Conservation (phyloP, 2,113 vertebrate genomes). For the Glaucidium brasilianum region DNA sequence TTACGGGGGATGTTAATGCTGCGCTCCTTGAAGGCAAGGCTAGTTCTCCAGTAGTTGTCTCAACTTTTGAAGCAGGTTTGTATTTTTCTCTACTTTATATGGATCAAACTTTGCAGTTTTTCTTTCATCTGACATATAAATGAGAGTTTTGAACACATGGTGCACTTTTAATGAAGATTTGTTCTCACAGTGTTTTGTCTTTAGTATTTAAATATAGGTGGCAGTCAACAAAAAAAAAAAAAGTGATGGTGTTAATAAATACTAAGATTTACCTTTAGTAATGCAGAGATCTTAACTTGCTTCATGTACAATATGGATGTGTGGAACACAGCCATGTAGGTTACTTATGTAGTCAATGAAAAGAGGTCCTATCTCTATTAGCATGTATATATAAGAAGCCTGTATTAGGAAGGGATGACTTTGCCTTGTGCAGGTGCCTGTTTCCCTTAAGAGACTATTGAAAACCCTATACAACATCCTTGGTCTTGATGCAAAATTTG, state of each 20-base stretch:
- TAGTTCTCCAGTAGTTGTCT: conserved; percentile 75
- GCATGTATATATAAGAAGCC: neutral
- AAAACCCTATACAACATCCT: neutral
- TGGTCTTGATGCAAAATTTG: neutral
- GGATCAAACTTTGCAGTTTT: neutral
- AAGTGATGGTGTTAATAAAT: neutral
- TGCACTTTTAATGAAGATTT: neutral
- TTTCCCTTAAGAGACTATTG: neutral
- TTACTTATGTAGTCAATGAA: neutral
- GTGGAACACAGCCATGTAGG: neutral
- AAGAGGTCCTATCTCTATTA: neutral
- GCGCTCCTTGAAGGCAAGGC: conserved; percentile 81
- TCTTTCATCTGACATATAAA: neutral
- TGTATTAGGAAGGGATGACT: neutral
- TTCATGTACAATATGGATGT: neutral
- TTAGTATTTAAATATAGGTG: neutral
- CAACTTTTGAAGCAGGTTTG: conserved; percentile 90
- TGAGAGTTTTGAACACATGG: neutral
- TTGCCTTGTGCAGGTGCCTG: neutral
- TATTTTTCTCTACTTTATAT: neutral
- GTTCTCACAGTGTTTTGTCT: neutral
- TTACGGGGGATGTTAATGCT: conserved; percentile 79
- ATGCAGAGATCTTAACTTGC: neutral
- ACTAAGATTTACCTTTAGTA: neutral
- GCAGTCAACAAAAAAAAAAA: neutral